These are phyloP conservation scores for Frankliniella intonsa DNA, from an alignment of 2,888 invertebrate genomes.

Conservation along the genomic window DNA sequence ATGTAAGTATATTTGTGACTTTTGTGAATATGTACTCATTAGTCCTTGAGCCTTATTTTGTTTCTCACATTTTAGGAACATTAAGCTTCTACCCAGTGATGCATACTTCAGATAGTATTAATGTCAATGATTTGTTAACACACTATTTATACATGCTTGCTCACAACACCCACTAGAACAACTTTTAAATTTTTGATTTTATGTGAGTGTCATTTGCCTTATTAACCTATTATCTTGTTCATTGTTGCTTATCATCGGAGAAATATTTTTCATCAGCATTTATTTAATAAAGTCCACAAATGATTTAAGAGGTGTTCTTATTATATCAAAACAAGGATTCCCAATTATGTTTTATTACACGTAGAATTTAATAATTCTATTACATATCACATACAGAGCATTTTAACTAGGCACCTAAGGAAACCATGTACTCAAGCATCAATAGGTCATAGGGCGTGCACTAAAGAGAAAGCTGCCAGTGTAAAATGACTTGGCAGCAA, in stretches of 20 bases:
- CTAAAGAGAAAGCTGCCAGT: too few relatives aligned
- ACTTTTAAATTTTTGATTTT: neutral
- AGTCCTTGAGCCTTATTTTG: neutral
- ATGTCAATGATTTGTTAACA: conserved; percentile 5
- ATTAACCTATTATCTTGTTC: neutral
- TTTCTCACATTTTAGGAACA: neutral
- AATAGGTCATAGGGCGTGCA: too few relatives aligned
- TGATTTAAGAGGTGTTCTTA: neutral
- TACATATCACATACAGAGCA: neutral
- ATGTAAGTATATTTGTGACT: neutral
- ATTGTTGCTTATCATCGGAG: neutral
- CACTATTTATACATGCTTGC: conserved; percentile 4
- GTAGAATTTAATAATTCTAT: neutral
- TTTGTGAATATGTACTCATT: neutral
- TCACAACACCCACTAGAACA: neutral
- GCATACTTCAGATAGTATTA: neutral
- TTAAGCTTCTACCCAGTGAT: neutral
- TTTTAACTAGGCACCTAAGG: too few relatives aligned
- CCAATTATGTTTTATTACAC: neutral
- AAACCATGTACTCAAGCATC: too few relatives aligned
- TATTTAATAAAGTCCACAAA: neutral
- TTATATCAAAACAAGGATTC: neutral
- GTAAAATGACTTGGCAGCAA: too few relatives aligned
- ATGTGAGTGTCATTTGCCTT: neutral
- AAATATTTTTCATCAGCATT: conserved; percentile 4